These are phyloP conservation scores for Panulirus ornatus DNA, from an alignment of 1,140 invertebrate species.

Conservation along the genomic window DNA sequence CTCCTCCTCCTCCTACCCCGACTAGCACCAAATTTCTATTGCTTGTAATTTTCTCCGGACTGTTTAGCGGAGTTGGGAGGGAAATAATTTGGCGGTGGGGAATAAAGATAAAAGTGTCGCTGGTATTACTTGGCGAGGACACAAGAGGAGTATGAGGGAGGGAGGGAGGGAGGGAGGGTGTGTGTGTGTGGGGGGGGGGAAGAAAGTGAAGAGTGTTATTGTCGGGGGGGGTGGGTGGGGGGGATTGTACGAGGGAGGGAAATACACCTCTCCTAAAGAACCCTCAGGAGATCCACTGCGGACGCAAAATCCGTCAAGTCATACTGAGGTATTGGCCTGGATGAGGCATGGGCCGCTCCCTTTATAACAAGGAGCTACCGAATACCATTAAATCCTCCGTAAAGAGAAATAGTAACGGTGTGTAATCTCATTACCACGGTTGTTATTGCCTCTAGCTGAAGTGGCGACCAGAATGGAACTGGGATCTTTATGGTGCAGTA, in stretches of 20 bases:
- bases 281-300: too few relatives aligned
- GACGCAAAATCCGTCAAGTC: too few relatives aligned
- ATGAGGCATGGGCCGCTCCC: constrained; percentile 23
- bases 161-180: neutral
- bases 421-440: constrained; percentile 39
- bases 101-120: constrained; percentile 57
- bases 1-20: neutral
- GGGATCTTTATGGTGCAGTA: constrained; percentile 29
- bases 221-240: too few relatives aligned
- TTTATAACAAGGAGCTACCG: constrained; percentile 26
- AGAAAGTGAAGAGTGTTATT: neutral
- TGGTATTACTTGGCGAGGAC: constrained; percentile 37
- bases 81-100: constrained; percentile 40
- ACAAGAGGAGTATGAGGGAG: neutral
- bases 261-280: too few relatives aligned
- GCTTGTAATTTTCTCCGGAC: constrained; percentile 54
- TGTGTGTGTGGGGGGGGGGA: neutral
- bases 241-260: too few relatives aligned
- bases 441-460: constrained; percentile 15
- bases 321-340: neutral
- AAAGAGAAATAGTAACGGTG: constrained; percentile 29
- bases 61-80: constrained; percentile 44
- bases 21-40: constrained; percentile 42
- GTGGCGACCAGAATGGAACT: constrained; percentile 10
- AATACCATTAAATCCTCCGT: constrained; percentile 40